Percentiles rank a stretch among this genome's conserved stretches.
These are phyloP conservation scores for Aphaenogaster ashmeadi DNA, from an alignment of 1,140 invertebrate genomes.

Conservation along the genomic window DNA sequence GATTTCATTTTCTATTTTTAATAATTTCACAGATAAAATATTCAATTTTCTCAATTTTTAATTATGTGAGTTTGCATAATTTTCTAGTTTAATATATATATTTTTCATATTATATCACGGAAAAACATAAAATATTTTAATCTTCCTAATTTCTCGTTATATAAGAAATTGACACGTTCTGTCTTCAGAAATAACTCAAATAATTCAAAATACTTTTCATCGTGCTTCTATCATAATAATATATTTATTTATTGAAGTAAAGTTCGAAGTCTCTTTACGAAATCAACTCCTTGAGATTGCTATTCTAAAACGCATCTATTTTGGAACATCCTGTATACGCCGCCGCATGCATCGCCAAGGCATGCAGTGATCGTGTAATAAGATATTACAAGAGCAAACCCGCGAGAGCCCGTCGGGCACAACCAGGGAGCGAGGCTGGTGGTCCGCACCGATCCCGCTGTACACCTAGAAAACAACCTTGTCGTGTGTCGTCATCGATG, in stretches of 20 bases:
- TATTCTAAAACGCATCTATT: conserved; percentile 10
- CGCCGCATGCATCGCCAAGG: conserved; percentile 48
- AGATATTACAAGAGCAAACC: conserved; percentile 77
- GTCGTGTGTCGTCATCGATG: conserved; percentile 57
- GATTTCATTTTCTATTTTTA: neutral
- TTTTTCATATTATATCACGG: neutral
- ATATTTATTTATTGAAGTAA: neutral
- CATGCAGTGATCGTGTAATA: conserved; percentile 77
- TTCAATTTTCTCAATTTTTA: neutral
- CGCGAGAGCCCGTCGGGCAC: conserved; percentile 70
- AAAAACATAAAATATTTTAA: neutral
- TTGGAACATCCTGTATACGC: conserved; percentile 39
- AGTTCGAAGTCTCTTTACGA: neutral
- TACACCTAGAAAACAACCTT: conserved; percentile 50
- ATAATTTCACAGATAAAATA: neutral
- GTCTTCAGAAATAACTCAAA: neutral
- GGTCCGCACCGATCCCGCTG: conserved; percentile 67
- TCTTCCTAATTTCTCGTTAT: neutral
- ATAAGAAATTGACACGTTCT: neutral
- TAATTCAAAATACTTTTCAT: neutral
- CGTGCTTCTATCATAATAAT: neutral
- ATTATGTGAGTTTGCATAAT: neutral
- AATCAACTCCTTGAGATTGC: neutral
- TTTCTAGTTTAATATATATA: too few relatives aligned
- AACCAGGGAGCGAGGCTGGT: conserved; percentile 68